Base-by-base conservation (phyloP, 2,113 vertebrate species). In the Lathamus discolor region DNA sequence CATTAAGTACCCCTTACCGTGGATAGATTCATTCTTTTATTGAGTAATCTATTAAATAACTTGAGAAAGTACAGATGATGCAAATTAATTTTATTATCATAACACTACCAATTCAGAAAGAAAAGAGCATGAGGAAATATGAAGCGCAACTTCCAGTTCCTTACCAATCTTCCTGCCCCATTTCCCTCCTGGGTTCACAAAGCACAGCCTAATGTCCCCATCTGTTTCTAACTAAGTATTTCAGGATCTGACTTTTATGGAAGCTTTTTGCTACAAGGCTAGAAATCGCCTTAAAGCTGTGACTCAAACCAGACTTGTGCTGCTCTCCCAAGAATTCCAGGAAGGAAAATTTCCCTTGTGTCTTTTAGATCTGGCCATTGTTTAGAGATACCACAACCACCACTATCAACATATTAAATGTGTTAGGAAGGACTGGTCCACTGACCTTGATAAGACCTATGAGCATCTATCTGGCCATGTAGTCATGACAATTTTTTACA, bases 171-270 rank as follows among this genome's bases (percentile, higher is more conserved):
- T 70, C 51, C 68, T 70, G 55, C 80, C 69, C 39, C 55, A 67
- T 86, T 90, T 92, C 46, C 61, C 66, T 86, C 39, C 23, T 25
- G 55, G 51, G 66, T 89, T 90, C 91, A 64, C 35, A 81, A 62
- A 86, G 51, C 86, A 82, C 51, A 90, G 61, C 28, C 69, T 82
- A 55, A 82, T 1, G 1, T 46, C 52, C 16, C 69, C 86, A 84
- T 86, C 80, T 93, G 81, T 91, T 95, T 88, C 91, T 37, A 89
- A 39, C 29, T 79, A 72, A 87, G 33, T 44, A 17, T 39, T 92
- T 80, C 59, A 69, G 43, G 52, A 62, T 80, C 46, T 84, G 62
- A 46, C 43, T 84, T 83, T 88, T 43, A 48, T 9, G 54, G 15
- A 75, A 54, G 29, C 5, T 18, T 86, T 62, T 83, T 74, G 24